Evolutionary conservation across 2,113 vertebrate genomes (phyloP), one percentile per base, ranked within the genome.

Genomic region (Tupaia chinensis): DNA sequence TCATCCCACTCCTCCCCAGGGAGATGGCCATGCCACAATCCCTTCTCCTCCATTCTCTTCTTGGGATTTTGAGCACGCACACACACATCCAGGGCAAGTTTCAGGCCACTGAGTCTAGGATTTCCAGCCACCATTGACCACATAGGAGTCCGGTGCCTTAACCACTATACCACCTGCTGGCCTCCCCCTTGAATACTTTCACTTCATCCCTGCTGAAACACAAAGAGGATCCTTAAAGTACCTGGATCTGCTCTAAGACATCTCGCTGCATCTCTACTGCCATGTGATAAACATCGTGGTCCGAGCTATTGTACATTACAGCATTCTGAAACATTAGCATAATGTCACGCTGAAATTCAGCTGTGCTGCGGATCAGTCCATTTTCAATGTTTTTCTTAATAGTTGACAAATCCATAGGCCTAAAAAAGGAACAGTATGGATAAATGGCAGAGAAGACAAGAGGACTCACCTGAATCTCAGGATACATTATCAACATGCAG

Each of bases 301-400:
- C 99, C 7, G 99, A 99, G 83, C 99, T 99, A 98, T 99, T 99
- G 98, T 99, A 99, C 99, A 99, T 99, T 95, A 99, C 99, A 53
- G 99, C 99, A 83, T 99, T 99, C 98, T 99, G 99, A 97, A 99
- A 99, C 99, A 99, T 99, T 95, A 99, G 98, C 99, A 99, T 99
- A 97, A 99, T 99, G 97, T 99, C 99, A 25, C 99, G 99, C 98
- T 99, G 99, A 98, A 99, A 99, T 98, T 99, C 99, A 0, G 99
- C 99, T 7, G 99, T 99, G 25, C 99, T 99, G 66, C 99, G 99
- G 97, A 99, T 99, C 97, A 99, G 98, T 11, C 99, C 99, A 0
- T 99, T 99, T 98, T 99, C 99, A 20, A 99, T 99, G 98, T 99
- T 99, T 98, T 99, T 99, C 98, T 99, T 99, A 96, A 99, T 99